Evolutionary conservation across 30 jellyfish, hydroid and myxozoan species (phyloP).

Genomic region (Nemopilema nomurai): DNA sequence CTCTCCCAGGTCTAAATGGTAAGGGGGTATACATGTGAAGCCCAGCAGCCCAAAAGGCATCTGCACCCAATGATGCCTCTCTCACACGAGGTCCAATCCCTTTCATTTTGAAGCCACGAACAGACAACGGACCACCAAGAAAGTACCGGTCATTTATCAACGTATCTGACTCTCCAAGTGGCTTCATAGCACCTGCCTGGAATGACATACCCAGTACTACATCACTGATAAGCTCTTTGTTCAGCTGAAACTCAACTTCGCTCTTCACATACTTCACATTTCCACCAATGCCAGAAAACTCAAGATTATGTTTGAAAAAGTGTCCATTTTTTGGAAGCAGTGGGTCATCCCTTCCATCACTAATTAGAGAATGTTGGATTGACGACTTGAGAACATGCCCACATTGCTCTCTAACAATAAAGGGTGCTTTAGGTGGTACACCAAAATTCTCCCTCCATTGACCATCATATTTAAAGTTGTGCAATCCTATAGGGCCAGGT

Average conservation of each 20-base stretch:
- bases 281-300: constrained; percentile 89
- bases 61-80: constrained; percentile 92
- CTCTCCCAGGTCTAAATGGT: constrained; percentile 97
- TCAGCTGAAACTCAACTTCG: constrained; percentile 84
- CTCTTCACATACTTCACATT: constrained; percentile 70
- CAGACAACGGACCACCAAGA: constrained; percentile 96
- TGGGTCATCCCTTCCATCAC: constrained; percentile 94
- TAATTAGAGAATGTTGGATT: constrained; percentile 64
- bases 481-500: constrained; percentile 91
- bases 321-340: constrained; percentile 85
- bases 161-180: constrained; percentile 66
- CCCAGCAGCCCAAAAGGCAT: constrained; percentile 95
- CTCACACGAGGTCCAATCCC: constrained; percentile 82
- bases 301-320: constrained; percentile 83
- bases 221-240: constrained; percentile 71
- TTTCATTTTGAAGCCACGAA: constrained; percentile 89
- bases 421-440: constrained; percentile 76
- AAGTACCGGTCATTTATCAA: constrained; percentile 83
- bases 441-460: constrained; percentile 85
- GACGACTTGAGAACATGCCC: constrained; percentile 90
- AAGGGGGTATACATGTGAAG: constrained; percentile 93
- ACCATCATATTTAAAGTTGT: constrained; percentile 73
- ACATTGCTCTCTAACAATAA: constrained; percentile 78
- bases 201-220: constrained; percentile 62
- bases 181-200: constrained; percentile 80